Evolutionary conservation across 2,888 invertebrate genomes (phyloP), one percentile per base, ranked within the genome.

Genomic region (Drosophila greeni): DNA sequence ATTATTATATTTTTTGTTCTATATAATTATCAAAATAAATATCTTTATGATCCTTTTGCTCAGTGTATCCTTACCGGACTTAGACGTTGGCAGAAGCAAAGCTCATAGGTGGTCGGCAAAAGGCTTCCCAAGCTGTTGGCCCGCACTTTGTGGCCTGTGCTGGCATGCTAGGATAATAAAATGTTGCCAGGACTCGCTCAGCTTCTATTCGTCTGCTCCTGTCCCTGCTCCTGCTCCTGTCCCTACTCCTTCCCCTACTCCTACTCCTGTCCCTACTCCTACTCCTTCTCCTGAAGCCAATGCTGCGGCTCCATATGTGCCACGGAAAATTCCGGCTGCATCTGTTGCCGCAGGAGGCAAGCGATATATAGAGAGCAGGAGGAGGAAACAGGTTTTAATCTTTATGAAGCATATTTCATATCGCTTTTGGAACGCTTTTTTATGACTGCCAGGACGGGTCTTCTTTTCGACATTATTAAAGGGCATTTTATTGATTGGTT

Each of bases 351-450:
- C 45, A 29, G 49, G 33, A 45, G 45, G 29, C 29, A 1, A 29
- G 36, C 36, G 18, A 3, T 6, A 9, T 20, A 6, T 3, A 16
- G 11, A 4, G 33, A n/a, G n/a, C n/a, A n/a, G n/a, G 45, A 23
- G 57, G 37, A 43, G 24, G 42, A 5, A 42, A 42, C 61, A 61
- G 64, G 53, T 70, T 69, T 70, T 70, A 70, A 70, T 70, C 64
- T 70, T 69, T 70, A 69, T 69, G 69, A 66, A 53, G 69, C 57
- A 64, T 69, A 57, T 70, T 70, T 70, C 54, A 70, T 58, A 69
- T 68, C 66, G 66, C 57, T 58, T 66, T 66, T 66, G 57, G 66
- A 62, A 62, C 62, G 62, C 43, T 65, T 66, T 66, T 66, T 66
- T 57, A 48, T 47, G 56, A 57, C 65, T 57, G 51, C 61, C 60